Percentiles rank a stretch among this genome's conserved stretches.
These are phyloP conservation scores for Centruroides sculpturatus DNA, from an alignment of 1,140 invertebrate species.

Conservation along the genomic window DNA sequence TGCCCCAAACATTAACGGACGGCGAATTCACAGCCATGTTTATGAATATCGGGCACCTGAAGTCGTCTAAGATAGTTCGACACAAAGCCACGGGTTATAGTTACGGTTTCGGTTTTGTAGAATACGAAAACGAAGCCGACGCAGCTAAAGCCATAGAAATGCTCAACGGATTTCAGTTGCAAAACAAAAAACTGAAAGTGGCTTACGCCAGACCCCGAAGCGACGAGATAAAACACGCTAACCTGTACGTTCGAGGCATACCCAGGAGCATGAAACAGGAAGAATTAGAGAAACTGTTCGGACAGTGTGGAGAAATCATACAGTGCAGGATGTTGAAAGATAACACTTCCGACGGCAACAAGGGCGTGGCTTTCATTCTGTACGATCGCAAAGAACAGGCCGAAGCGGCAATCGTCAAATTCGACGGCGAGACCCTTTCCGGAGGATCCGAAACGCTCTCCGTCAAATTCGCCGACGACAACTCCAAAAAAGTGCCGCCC, in stretches of 20 bases:
- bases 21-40: conserved; percentile 80
- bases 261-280: conserved; percentile 65
- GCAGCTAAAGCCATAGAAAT: conserved; percentile 68
- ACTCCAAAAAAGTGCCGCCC: conserved; percentile 39
- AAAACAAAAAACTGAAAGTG: conserved; percentile 75
- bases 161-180: conserved; percentile 73
- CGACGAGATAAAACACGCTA: conserved; percentile 87
- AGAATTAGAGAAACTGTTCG: conserved; percentile 71
- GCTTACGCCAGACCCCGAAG: conserved; percentile 80
- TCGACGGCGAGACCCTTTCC: conserved; percentile 72
- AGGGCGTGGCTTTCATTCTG: conserved; percentile 21
- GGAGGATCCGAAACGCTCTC: conserved; percentile 64
- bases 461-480: conserved; percentile 83
- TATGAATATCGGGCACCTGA: conserved; percentile 65
- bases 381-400: conserved; percentile 39
- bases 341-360: conserved; percentile 10
- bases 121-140: conserved; percentile 70
- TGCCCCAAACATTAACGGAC: conserved; percentile 84
- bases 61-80: conserved; percentile 80
- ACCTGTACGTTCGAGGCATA: conserved; percentile 84
- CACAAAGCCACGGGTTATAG: conserved; percentile 87
- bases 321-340: conserved; percentile 19
- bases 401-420: conserved; percentile 62
- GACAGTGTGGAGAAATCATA: conserved; percentile 60
- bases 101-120: conserved; percentile 95